These are phyloP conservation scores for Triplophysa yarkandensis DNA, from an alignment of 2,797 vertebrate species.

Conservation along the genomic window DNA sequence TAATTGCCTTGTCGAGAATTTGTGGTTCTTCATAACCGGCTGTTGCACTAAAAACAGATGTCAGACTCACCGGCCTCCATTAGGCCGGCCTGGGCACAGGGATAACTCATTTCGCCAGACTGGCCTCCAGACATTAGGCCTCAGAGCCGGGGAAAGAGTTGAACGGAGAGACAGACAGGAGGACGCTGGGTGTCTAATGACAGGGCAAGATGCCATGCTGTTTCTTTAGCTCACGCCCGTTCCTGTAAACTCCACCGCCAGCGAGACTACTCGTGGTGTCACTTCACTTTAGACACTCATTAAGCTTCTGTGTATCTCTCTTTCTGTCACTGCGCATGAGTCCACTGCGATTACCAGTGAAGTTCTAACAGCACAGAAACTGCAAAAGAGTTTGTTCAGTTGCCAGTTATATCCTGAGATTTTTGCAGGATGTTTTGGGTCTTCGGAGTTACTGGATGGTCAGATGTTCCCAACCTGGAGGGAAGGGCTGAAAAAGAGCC, in stretches of 20 bases:
- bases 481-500: background rate
- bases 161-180: conserved; percentile 34
- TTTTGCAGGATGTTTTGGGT: background rate
- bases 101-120: conserved; percentile 69
- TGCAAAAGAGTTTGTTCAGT: conserved; percentile 15
- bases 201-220: conserved; percentile 67
- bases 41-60: conserved; percentile 71
- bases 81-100: conserved; percentile 63
- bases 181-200: conserved; percentile 58
- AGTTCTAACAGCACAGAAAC: background rate
- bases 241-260: conserved; percentile 62
- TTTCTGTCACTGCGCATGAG: background rate
- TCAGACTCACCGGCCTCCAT: conserved; percentile 70
- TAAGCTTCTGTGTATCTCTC: conserved; percentile 69
- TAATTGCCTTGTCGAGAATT: conserved; percentile 57
- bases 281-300: conserved; percentile 74
- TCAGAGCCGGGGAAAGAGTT: conserved; percentile 56
- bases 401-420: conserved; percentile 35
- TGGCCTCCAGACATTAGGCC: conserved; percentile 64
- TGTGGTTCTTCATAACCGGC: conserved; percentile 52
- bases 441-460: conserved; percentile 4
- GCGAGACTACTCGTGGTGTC: conserved; percentile 64
- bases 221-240: conserved; percentile 65
- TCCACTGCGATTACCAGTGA: background rate
- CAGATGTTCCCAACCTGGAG: background rate